A percentile compares a stretch with the other conserved stretches of the same genome.
Conservation (phyloP, 1,140 invertebrate genomes). For the Caenorhabditis remanei region DNA sequence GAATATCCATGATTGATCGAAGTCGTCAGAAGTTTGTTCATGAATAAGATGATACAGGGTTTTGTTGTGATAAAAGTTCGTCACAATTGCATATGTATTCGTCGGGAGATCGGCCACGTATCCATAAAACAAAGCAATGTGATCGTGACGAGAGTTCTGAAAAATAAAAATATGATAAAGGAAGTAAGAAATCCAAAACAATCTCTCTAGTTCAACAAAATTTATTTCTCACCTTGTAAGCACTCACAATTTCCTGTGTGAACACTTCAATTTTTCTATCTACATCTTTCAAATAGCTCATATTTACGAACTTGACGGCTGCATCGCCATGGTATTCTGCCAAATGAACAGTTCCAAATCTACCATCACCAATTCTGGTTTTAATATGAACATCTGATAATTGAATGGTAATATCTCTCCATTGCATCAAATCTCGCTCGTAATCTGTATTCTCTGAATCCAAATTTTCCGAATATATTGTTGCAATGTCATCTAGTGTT, state of each 20-base stretch:
- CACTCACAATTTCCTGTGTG: conserved; percentile 6
- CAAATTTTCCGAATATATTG: background rate
- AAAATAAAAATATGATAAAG: background rate
- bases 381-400: background rate
- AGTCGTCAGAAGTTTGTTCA: background rate
- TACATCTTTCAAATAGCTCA: conserved; percentile 16
- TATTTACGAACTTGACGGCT: conserved; percentile 33
- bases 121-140: conserved; percentile 40
- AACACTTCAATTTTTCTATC: background rate
- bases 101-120: background rate
- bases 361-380: background rate
- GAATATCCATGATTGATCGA: conserved; percentile 35
- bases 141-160: conserved; percentile 34
- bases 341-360: conserved; percentile 20
- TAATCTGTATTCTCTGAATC: background rate
- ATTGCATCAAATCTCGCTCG: background rate
- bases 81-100: conserved; percentile 7
- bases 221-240: background rate
- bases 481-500: background rate
- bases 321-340: conserved; percentile 19
- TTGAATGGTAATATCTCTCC: conserved; percentile 15
- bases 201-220: background rate
- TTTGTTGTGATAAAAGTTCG: conserved; percentile 38
- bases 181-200: background rate
- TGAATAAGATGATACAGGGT: conserved; percentile 38